Conservation (phyloP, 2,797 vertebrate species). For the Rallus crepitans region DNA sequence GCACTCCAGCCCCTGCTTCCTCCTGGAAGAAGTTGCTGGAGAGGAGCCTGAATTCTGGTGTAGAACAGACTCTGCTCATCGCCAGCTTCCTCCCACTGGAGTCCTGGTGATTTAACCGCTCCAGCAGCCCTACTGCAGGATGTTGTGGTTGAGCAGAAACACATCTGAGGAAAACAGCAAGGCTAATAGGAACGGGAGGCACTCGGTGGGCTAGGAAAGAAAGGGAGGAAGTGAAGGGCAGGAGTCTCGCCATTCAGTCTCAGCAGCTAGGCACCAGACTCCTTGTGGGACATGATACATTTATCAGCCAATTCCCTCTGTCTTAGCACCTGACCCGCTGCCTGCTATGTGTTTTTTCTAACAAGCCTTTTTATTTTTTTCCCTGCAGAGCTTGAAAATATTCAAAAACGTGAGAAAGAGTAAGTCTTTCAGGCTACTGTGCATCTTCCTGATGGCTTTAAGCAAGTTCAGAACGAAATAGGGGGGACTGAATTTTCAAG, state of each 20-base stretch:
- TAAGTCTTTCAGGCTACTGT: slow-evolving; percentile 69
- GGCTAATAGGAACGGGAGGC: background rate
- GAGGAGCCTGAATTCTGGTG: background rate
- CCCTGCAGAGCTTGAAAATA: slow-evolving; percentile 81
- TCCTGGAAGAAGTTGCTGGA: background rate
- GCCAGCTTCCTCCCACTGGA: background rate
- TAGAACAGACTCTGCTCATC: background rate
- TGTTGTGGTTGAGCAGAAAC: background rate
- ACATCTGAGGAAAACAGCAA: background rate
- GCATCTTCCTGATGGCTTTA: background rate
- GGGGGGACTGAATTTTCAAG: background rate
- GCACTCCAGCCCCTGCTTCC: background rate
- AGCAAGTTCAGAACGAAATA: background rate
- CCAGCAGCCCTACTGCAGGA: background rate
- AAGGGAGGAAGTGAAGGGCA: background rate
- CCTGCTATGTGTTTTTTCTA: background rate
- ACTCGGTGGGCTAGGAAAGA: background rate
- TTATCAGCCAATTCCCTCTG: background rate
- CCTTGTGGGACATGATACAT: background rate
- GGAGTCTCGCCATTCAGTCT: background rate
- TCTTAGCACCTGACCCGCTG: background rate
- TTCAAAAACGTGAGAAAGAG: slow-evolving; percentile 81
- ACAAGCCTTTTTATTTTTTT: background rate
- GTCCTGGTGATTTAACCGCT: background rate
- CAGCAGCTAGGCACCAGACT: background rate